These are phyloP conservation scores for Eulemur rubriventer DNA, from an alignment of 2,797 vertebrate species.

Conservation along the genomic window DNA sequence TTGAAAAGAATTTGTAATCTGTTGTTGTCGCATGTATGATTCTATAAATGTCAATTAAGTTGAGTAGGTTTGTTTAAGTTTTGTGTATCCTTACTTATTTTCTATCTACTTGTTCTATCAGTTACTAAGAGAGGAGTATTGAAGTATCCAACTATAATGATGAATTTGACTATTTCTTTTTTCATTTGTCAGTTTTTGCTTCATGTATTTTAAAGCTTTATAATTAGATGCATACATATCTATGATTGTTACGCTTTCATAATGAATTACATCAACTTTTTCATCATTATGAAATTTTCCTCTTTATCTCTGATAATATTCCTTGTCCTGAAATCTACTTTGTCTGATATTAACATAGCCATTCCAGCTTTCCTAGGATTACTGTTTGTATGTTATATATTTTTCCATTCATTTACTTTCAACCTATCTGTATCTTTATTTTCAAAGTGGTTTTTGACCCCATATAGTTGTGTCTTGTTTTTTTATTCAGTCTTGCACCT, in stretches of 20 bases:
- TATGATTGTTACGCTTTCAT: background rate
- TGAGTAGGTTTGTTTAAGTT: background rate
- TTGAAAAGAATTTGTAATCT: background rate
- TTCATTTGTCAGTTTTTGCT: background rate
- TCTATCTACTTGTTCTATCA: background rate
- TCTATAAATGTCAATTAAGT: background rate
- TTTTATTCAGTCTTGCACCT: background rate
- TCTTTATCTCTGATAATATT: conserved; percentile 11
- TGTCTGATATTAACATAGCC: background rate
- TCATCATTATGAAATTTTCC: background rate
- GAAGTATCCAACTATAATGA: background rate
- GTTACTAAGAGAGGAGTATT: background rate
- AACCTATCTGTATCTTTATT: background rate
- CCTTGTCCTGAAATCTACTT: background rate
- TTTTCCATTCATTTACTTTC: background rate
- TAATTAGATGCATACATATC: background rate
- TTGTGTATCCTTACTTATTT: background rate
- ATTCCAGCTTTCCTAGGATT: background rate
- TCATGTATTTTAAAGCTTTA: background rate
- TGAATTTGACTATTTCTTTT: background rate
- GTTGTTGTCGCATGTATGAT: background rate
- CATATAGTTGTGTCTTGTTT: background rate
- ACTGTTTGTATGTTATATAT: background rate
- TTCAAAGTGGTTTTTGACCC: background rate
- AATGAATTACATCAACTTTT: background rate